Evolutionary conservation across 1,140 invertebrate species (phyloP).

Genomic region (Diprion similis): DNA sequence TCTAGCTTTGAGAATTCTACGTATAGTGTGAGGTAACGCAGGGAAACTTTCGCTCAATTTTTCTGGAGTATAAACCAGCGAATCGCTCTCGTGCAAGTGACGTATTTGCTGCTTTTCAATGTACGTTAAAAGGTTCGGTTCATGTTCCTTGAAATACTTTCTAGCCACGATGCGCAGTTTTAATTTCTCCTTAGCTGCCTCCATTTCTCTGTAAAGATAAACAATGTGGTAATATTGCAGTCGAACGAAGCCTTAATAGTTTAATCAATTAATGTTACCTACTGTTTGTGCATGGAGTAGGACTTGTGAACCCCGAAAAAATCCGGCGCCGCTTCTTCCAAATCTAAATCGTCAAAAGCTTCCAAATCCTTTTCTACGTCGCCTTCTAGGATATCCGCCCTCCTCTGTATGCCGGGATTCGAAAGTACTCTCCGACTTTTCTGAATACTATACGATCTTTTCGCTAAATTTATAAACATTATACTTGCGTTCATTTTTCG

Average conservation of each 20-base stretch:
- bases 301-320: constrained; percentile 54
- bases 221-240: constrained; percentile 18
- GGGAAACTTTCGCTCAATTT: constrained; percentile 82
- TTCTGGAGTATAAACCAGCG: constrained; percentile 76
- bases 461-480: background rate
- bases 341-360: constrained; percentile 51
- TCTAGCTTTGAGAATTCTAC: constrained; percentile 67
- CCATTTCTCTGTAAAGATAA: constrained; percentile 44
- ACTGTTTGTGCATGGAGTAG: constrained; percentile 52
- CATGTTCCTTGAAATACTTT: constrained; percentile 77
- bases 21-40: constrained; percentile 67
- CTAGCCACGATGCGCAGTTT: constrained; percentile 69
- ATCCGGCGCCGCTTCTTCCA: constrained; percentile 57
- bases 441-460: background rate
- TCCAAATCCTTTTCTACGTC: constrained; percentile 31
- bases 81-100: constrained; percentile 70
- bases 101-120: constrained; percentile 84
- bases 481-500: background rate
- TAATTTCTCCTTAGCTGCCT: constrained; percentile 52
- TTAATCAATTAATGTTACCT: constrained; percentile 12
- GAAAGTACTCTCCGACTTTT: background rate
- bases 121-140: constrained; percentile 81
- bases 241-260: constrained; percentile 14
- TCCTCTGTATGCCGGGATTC: constrained; percentile 29
- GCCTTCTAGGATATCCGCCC: constrained; percentile 19